These are phyloP conservation scores for Parthenolecanium corni DNA, from an alignment of 2,888 invertebrate genomes.

Conservation along the genomic window DNA sequence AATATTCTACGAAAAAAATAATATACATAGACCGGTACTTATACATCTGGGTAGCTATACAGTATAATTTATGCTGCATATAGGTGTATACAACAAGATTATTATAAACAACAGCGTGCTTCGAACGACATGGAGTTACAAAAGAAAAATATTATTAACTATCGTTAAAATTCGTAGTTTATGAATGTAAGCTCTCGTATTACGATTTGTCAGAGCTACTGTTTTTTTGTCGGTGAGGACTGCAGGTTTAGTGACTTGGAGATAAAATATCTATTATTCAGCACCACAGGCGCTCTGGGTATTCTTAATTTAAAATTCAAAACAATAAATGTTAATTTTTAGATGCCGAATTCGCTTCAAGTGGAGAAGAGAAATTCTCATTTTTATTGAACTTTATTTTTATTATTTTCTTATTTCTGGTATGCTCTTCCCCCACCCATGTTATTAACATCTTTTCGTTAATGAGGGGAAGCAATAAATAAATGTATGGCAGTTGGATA, in stretches of 20 bases:
- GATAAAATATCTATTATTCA: conserved; percentile 13
- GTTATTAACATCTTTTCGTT: no score
- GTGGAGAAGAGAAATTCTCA: not conserved
- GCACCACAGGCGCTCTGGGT: conserved; percentile 17
- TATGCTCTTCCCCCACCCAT: no score
- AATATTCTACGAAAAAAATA: no score
- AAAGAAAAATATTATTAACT: conserved; percentile 20
- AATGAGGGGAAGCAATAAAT: no score
- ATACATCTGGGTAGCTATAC: no score
- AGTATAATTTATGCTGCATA: no score
- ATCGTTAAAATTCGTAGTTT: conserved; percentile 20
- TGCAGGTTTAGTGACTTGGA: conserved; percentile 1
- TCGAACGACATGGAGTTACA: conserved; percentile 20
- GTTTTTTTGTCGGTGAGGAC: conserved; percentile 20
- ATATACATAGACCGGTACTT: no score
- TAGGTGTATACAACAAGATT: not conserved
- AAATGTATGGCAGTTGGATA: no score
- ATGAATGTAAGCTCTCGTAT: conserved; percentile 14
- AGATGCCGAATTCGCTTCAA: conserved; percentile 5
- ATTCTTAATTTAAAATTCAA: conserved; percentile 25
- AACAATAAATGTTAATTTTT: conserved; percentile 22
- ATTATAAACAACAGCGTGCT: conserved; percentile 22
- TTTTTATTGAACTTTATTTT: no score
- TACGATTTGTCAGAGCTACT: conserved; percentile 23
- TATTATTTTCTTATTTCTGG: no score